These are phyloP conservation scores for Calyptommatus sinebrachiatus DNA, from an alignment of 2,113 vertebrate species.

Conservation along the genomic window DNA sequence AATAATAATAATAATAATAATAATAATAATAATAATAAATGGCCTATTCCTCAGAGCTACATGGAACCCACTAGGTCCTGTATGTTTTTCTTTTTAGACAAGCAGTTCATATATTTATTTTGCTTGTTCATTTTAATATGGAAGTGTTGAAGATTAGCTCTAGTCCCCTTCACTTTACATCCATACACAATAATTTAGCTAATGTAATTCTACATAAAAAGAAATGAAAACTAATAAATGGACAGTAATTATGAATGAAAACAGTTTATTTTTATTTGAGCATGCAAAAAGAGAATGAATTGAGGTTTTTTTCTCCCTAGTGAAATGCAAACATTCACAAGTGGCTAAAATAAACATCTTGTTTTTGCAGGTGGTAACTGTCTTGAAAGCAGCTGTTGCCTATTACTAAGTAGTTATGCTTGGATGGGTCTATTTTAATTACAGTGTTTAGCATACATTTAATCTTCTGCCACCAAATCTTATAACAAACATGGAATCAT, in stretches of 20 bases:
- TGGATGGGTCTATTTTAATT: conserved; percentile 3
- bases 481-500: not conserved
- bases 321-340: not conserved
- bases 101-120: not conserved
- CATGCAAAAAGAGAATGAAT: conserved; percentile 7
- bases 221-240: conserved; percentile 4
- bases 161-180: not conserved
- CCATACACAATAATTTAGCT: not conserved
- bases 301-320: conserved; percentile 4
- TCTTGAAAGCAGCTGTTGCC: not conserved
- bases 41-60: not conserved
- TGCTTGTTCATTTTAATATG: not conserved
- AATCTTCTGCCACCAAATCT: not conserved
- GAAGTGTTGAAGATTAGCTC: too few species aligned
- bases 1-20: too few species aligned
- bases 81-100: not conserved
- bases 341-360: not conserved
- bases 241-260: not conserved
- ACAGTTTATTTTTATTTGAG: conserved; percentile 29
- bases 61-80: not conserved
- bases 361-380: not conserved
- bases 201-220: not conserved
- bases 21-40: not conserved
- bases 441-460: not conserved
- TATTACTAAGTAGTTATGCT: conserved; percentile 1